A percentile compares a stretch with the other conserved stretches of the same genome.
Evolutionary conservation across 2,888 invertebrate genomes (phyloP).

Genomic region (Autographa gamma): DNA sequence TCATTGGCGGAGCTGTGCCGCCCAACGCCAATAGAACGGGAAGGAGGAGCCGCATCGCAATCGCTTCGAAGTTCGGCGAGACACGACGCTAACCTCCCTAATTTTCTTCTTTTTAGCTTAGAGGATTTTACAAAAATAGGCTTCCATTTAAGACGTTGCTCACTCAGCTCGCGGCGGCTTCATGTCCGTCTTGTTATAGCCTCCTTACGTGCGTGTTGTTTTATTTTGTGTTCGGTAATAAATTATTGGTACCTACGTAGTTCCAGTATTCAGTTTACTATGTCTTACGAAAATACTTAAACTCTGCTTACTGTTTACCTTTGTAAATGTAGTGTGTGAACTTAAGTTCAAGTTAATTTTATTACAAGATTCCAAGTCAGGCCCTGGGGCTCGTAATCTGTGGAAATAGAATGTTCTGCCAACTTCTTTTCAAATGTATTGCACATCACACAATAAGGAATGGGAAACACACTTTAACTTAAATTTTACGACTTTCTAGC

Average conservation of each 20-base stretch:
- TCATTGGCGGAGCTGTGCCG: constrained; percentile 80
- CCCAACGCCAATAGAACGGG: constrained; percentile 81
- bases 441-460: no score
- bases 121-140: constrained; percentile 59
- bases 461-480: no score
- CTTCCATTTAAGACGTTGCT: constrained; percentile 32
- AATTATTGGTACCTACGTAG: background rate
- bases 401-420: no score
- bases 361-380: background rate
- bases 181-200: background rate
- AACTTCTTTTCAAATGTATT: no score
- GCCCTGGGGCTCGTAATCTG: no score
- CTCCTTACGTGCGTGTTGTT: background rate
- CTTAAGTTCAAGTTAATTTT: background rate
- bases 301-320: background rate
- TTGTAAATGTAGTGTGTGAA: background rate
- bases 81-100: constrained; percentile 73
- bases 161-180: constrained; percentile 1
- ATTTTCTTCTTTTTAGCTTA: constrained; percentile 63
- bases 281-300: background rate
- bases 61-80: constrained; percentile 80
- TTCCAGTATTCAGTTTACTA: background rate
- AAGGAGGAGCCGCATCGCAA: constrained; percentile 81
- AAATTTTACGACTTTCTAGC: no score
- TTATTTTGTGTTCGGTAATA: background rate